Conservation (phyloP, 2,797 vertebrate species). For the Ctenosaura bakeri region DNA sequence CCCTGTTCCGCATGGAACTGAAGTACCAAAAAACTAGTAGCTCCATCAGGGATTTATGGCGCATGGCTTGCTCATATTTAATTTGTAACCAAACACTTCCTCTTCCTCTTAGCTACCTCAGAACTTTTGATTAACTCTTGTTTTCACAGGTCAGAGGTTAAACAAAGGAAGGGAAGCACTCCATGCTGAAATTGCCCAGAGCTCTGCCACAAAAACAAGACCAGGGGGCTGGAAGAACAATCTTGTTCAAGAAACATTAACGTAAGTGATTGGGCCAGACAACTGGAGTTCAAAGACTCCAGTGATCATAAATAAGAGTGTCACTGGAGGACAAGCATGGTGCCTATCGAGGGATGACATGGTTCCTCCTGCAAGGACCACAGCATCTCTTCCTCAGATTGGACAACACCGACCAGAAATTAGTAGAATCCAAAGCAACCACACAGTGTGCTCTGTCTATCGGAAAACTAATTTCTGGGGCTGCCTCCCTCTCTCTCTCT, state of each 20-base stretch:
- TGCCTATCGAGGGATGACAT: not conserved
- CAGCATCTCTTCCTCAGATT: constrained; percentile 50
- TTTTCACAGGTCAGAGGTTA: constrained; percentile 96
- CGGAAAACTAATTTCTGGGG: accelerated
- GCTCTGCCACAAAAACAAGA: constrained; percentile 60
- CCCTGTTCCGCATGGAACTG: constrained; percentile 81
- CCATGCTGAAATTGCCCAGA: constrained; percentile 84
- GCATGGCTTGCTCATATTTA: constrained; percentile 96
- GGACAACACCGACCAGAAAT: not conserved
- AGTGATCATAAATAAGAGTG: constrained; percentile 66
- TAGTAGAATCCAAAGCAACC: not conserved
- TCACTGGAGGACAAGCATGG: constrained; percentile 54
- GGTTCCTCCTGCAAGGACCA: constrained; percentile 67
- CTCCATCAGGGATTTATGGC: constrained; percentile 89
- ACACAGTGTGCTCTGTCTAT: not conserved
- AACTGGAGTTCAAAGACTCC: constrained; percentile 84
- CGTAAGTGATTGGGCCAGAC: constrained; percentile 72
- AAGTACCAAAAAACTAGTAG: constrained; percentile 83
- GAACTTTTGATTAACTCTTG: constrained; percentile 91
- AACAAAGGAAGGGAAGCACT: constrained; percentile 95
- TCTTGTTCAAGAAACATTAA: constrained; percentile 70
- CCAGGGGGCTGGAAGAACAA: constrained; percentile 14
- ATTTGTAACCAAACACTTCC: constrained; percentile 99
- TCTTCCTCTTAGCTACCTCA: constrained; percentile 89
- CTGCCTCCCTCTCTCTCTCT: not conserved